Base-by-base conservation (phyloP, 2,113 vertebrate genomes). In the Tachycineta bicolor region DNA sequence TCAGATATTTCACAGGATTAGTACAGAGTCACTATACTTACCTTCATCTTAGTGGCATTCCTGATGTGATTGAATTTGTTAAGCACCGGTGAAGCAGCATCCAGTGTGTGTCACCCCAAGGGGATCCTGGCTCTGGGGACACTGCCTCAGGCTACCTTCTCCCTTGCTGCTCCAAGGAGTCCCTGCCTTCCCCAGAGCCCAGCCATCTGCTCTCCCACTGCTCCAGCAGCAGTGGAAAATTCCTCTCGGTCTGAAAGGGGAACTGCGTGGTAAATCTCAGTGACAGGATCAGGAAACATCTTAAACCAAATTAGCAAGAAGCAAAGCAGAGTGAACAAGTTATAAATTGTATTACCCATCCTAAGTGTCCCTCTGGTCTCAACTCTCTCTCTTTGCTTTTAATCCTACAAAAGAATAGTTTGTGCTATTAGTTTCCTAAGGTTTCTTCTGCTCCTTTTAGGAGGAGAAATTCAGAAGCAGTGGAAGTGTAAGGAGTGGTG, bases 231-330 rank as follows among this genome's bases (percentile, higher is more conserved):
- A 90, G 81, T 87, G 73, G 91, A 95, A 96, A 93, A 94, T 93
- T 90, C 75, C 90, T 82, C 70, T 93, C 84, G 44, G 79, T 84
- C 75, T 82, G 39, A 76, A 83, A 67, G 67, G 83, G 71, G 75
- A 94, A 19, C 49, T 73, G 46, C 34, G 13, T 47, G 76, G 81
- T 94, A 92, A 88, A 84, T 73, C 85, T 81, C 33, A 59, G 75
- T 29, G 76, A 82, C 63, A 87, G 67, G 39, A 70, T 60, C 68
- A 64, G 85, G 77, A 95, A 94, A 92, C 60, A 1, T 85, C 93
- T 82, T 63, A 59, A 95, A 96, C 77, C 65, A 94, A 94, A 91
- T 96, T 86, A 95, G 52, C 41, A 56, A 83, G 82, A 60, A 76
- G 69, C 64, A 64, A 91, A 94, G 58, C 55, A n/a, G 64, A 90